Evolutionary conservation across 1,140 invertebrate genomes (phyloP).

Genomic region (Bicyclus anynana): DNA sequence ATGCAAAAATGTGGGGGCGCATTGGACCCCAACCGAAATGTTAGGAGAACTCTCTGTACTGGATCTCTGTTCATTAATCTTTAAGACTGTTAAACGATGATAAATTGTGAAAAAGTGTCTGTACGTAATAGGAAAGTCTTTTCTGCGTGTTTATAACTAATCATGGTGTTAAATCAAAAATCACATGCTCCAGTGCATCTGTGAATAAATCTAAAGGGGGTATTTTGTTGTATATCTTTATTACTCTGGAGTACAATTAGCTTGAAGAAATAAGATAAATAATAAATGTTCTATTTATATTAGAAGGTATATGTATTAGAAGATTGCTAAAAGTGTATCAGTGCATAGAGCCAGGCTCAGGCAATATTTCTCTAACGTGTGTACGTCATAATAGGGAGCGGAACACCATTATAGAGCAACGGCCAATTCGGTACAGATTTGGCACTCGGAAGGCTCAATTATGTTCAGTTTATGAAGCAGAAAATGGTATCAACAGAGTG

Average conservation of each 20-base stretch:
- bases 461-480: conserved; percentile 52
- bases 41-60: not conserved
- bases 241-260: no score
- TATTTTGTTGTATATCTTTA: no score
- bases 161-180: no score
- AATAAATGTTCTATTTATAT: no score
- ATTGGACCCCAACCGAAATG: not conserved
- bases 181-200: no score
- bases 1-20: conserved; percentile 35
- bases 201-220: no score
- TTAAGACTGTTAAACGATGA: conserved; percentile 28
- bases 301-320: no score
- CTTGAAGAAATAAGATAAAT: no score
- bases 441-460: conserved; percentile 39
- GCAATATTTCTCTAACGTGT: not conserved
- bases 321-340: no score
- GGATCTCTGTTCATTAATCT: not conserved
- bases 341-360: no score
- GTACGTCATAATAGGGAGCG: not conserved
- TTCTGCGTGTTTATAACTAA: no score
- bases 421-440: conserved; percentile 29
- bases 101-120: conserved; percentile 35
- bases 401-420: conserved; percentile 1
- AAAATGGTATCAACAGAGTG: conserved; percentile 49
- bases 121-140: not conserved